phyloP scores from a whole-genome alignment of 2,113 vertebrate genomes.

The Dasyurus viverrinus region DNA sequence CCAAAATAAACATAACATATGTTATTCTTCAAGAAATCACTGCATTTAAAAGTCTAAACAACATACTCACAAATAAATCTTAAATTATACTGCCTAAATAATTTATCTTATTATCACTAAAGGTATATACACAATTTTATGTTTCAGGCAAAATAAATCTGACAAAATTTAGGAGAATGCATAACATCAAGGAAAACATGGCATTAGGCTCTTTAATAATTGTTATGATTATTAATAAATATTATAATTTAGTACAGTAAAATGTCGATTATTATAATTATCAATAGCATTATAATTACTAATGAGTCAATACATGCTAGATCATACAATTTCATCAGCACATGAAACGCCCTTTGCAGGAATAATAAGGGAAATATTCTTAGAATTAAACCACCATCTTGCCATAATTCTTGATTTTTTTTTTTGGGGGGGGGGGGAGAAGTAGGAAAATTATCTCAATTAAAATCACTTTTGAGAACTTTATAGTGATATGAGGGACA shows the following conservation, averaged over 20 bases:
- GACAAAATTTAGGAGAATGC: not conserved
- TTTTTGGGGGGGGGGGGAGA: too few species aligned
- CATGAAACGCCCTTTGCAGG: not conserved
- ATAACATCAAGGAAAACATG: conserved; percentile 14
- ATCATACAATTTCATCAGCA: not conserved
- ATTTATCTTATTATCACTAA: not conserved
- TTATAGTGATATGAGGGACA: not conserved
- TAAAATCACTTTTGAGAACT: not conserved
- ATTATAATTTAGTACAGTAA: not conserved
- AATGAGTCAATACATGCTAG: not conserved
- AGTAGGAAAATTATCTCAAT: not conserved
- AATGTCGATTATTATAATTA: not conserved
- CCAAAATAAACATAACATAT: not conserved
- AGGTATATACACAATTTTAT: not conserved
- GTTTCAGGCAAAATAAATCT: conserved; percentile 12
- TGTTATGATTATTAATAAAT: not conserved
- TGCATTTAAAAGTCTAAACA: not conserved
- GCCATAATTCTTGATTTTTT: not conserved
- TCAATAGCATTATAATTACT: not conserved
- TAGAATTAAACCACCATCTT: not conserved
- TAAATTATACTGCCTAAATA: not conserved
- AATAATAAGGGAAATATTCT: not conserved
- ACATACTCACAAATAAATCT: not conserved
- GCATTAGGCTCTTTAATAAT: not conserved
- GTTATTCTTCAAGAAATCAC: not conserved